Evolutionary conservation across 2,113 vertebrate species (phyloP), one percentile per base, ranked within the genome.

Genomic region (Pardalotus punctatus): DNA sequence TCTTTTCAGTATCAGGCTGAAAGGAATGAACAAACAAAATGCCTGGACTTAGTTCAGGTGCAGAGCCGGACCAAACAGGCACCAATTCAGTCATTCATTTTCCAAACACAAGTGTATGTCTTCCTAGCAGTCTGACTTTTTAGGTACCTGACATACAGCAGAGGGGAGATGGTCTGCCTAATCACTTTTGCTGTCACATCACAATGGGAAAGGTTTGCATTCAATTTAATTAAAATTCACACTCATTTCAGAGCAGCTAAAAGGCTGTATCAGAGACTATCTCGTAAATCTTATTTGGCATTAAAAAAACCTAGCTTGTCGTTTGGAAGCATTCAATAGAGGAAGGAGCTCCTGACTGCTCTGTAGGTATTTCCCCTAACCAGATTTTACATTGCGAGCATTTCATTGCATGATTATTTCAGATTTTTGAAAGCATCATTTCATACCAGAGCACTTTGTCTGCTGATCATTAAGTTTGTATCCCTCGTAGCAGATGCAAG

Each of bases 371-470:
- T 70, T 66, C 12, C 47, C 38, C 54, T 35, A 23, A 74, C 25
- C 28, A 87, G 31, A 69, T 15, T 67, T 38, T 31, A 53, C 25
- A 61, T 57, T 42, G 93, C 50, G 94, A 86, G 83, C 42, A 45
- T 36, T 92, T 95, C 25, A 43, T 8, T 86, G 33, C 36, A 65
- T 12, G 14, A 35, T 58, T 58, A 81, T 58, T 62, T 86, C 56
- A 88, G 57, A 64, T 50, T 48, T 77, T 72, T 66, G 60, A 60
- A 86, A 83, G 36, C 24, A 5, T 51, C 5, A 10, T 81, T 88
- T 90, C 98, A 98, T 98, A 99, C 99, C 99, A 81, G 98, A 91
- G 92, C 99, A 99, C 78, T 98, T 99, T 35, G 96, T 98, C 48
- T 97, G 98, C 57, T 98, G 92, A 27, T 98, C 96, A 38, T 98